These are phyloP conservation scores for Papilio dardanus DNA, from an alignment of 1,140 invertebrate genomes.

Conservation along the genomic window DNA sequence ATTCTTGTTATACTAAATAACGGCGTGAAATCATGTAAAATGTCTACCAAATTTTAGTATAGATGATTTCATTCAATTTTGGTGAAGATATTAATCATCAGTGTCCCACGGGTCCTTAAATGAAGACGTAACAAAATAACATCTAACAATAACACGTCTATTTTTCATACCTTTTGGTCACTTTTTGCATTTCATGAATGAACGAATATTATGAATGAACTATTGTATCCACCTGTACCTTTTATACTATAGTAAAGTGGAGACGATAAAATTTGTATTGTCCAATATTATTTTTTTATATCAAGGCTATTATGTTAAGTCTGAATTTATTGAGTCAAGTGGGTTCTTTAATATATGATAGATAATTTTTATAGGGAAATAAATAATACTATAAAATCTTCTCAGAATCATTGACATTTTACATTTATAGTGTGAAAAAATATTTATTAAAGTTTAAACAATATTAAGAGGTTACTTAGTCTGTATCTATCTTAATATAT, in stretches of 20 bases:
- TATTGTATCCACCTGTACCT: slow-evolving; percentile 32
- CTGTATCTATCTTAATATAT: no score
- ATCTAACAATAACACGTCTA: slow-evolving; percentile 25
- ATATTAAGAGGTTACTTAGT: no score
- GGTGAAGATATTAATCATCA: slow-evolving; percentile 27
- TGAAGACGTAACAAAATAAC: slow-evolving; percentile 29
- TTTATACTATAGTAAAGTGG: background rate
- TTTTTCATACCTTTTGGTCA: slow-evolving; percentile 27
- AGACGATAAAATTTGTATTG: slow-evolving; percentile 38
- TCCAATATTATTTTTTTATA: slow-evolving; percentile 7
- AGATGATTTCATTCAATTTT: background rate
- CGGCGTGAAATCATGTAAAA: background rate
- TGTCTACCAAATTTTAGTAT: background rate
- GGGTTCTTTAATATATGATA: background rate
- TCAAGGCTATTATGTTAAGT: slow-evolving; percentile 13
- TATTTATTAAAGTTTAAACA: no score
- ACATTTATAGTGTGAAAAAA: background rate
- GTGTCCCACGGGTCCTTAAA: slow-evolving; percentile 26
- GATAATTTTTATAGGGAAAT: background rate
- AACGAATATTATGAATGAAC: slow-evolving; percentile 31
- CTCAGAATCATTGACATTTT: background rate
- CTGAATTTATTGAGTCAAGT: slow-evolving; percentile 33
- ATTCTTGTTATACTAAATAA: no score
- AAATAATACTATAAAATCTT: background rate
- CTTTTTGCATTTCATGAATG: slow-evolving; percentile 37